Percentiles rank a stretch among this genome's conserved stretches.
These are phyloP conservation scores for Lordiphosa fenestrarum DNA, from an alignment of 2,888 invertebrate genomes.

Conservation along the genomic window DNA sequence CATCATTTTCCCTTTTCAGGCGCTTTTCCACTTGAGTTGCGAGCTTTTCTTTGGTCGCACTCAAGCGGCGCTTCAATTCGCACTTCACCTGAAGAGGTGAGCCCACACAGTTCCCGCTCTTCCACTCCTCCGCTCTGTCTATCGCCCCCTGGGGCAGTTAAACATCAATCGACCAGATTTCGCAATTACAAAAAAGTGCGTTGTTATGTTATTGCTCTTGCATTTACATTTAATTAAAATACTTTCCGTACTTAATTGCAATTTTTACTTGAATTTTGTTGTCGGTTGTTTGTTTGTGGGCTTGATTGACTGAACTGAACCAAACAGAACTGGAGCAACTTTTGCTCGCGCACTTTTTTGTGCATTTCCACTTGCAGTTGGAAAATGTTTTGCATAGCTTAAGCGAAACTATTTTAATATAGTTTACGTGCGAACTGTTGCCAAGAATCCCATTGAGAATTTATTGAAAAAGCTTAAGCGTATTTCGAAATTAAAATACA, in stretches of 20 bases:
- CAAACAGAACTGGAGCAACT: constrained; percentile 22
- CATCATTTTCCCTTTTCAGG: constrained; percentile 25
- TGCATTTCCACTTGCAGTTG: constrained; percentile 3
- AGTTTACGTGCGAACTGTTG: constrained; percentile 24
- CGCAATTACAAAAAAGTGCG: too few species aligned
- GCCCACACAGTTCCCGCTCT: constrained; percentile 13
- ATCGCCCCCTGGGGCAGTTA: background rate
- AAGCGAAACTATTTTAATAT: constrained; percentile 52
- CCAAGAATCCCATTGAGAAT: too few species aligned
- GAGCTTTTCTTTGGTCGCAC: constrained; percentile 65
- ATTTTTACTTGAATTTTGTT: constrained; percentile 42
- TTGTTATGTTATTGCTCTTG: background rate
- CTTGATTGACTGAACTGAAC: constrained; percentile 8
- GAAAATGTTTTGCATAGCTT: constrained; percentile 48
- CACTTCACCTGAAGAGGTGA: constrained; percentile 66
- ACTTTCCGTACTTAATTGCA: constrained; percentile 51
- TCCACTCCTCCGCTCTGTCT: background rate
- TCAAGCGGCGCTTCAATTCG: constrained; percentile 68
- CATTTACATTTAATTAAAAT: constrained; percentile 66
- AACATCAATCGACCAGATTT: constrained; percentile 10
- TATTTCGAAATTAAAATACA: too few species aligned
- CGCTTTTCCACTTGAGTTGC: constrained; percentile 62
- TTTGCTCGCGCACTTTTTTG: constrained; percentile 9
- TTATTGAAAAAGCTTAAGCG: background rate
- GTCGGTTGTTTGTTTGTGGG: constrained; percentile 20